Evolutionary conservation across 2,797 vertebrate genomes (phyloP), one percentile per base, ranked within the genome.

Genomic region (Halcyon smyrnensis): DNA sequence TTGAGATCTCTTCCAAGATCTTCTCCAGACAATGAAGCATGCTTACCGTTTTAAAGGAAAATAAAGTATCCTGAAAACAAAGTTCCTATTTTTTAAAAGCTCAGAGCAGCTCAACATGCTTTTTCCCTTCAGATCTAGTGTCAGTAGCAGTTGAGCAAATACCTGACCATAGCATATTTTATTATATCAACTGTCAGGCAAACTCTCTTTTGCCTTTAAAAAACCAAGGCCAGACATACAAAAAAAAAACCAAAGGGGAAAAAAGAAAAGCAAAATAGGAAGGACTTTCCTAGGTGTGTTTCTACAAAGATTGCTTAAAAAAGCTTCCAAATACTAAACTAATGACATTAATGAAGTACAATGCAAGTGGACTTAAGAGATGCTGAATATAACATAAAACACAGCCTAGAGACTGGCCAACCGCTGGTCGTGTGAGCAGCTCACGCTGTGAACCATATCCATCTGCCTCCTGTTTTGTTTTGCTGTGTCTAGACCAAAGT

Each of bases 151-250:
- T 2, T 6, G n/a, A 90, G 51, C 56, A 93, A 86, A 89, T 18
- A 85, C 46, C 74, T 69, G 81, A 71, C 67, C 43, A 11, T 15
- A 37, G 57, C 60, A 70, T 78, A 76, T 85, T 95, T 95, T 88
- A 94, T 91, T 48, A 88, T 51, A 91, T 89, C 84, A 91, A 57
- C 71, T 74, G 84, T 81, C 93, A 94, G 62, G 65, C 21, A 84
- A 91, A 73, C 77, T 87, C 56, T 81, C 19, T 65, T 87, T 34
- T 48, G 36, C 67, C 56, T 85, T 93, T 28, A 32, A 54, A 95
- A 90, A 75, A 54, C 0, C 17, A 7, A 0, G 1, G 24, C 15
- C 45, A 64, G 5, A 18, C 6, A 67, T 8, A 73, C n/a, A 54
- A 18, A 15, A 5, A 67, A 8, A 73, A 36, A 50, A 23, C 11